These are phyloP conservation scores for Peromyscus leucopus DNA, from an alignment of 2,113 vertebrate species.

Conservation along the genomic window DNA sequence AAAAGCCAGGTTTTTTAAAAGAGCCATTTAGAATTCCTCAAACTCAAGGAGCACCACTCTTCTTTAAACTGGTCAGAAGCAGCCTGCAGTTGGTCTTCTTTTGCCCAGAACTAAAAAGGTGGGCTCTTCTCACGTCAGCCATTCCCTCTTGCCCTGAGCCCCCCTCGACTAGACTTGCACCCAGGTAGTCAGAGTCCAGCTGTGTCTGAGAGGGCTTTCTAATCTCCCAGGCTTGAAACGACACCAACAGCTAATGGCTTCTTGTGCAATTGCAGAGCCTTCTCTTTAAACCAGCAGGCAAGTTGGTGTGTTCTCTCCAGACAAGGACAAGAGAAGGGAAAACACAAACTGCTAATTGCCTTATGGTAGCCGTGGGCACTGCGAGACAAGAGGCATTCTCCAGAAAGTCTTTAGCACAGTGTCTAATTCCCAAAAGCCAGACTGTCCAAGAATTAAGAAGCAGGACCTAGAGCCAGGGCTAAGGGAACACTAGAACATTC, in stretches of 20 bases:
- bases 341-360: background rate
- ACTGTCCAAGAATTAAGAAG: background rate
- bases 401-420: background rate
- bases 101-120: background rate
- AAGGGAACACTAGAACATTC: background rate
- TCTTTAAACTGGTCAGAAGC: background rate
- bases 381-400: background rate
- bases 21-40: background rate
- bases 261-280: background rate
- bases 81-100: background rate
- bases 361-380: background rate
- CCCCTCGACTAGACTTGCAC: background rate
- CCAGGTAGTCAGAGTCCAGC: background rate
- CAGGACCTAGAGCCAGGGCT: background rate
- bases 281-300: background rate
- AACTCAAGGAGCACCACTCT: background rate
- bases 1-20: background rate
- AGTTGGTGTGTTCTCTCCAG: background rate
- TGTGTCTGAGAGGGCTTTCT: background rate
- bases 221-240: background rate
- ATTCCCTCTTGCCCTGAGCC: background rate
- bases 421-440: background rate
- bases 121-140: background rate
- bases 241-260: background rate
- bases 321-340: background rate